phyloP scores from a whole-genome alignment of 1,140 invertebrate species.

The Formica selysi region DNA sequence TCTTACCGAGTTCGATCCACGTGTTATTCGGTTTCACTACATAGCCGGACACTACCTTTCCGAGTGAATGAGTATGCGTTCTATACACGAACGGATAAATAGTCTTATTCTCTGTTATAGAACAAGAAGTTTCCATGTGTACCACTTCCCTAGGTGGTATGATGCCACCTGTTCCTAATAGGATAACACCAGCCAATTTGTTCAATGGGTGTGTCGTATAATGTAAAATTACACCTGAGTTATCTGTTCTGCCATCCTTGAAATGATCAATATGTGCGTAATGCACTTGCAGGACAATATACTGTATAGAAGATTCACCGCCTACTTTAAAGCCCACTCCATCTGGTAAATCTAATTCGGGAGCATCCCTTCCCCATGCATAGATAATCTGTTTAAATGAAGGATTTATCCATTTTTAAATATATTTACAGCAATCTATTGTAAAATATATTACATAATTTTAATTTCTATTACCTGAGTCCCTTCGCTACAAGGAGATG shows the following conservation, averaged over 20 bases:
- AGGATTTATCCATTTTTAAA: neutral
- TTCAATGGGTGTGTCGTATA: slow-evolving; percentile 91
- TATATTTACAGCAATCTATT: neutral
- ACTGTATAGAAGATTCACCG: slow-evolving; percentile 90
- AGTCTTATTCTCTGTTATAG: slow-evolving; percentile 92
- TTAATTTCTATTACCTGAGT: slow-evolving; percentile 88
- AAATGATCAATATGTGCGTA: slow-evolving; percentile 93
- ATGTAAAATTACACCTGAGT: slow-evolving; percentile 93
- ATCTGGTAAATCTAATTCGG: slow-evolving; percentile 93
- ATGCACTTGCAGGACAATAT: slow-evolving; percentile 97
- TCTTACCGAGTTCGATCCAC: slow-evolving; percentile 96
- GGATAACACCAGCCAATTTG: slow-evolving; percentile 95
- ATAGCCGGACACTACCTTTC: slow-evolving; percentile 96
- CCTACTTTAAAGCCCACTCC: slow-evolving; percentile 94
- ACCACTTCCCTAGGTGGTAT: slow-evolving; percentile 91
- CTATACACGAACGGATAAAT: slow-evolving; percentile 98
- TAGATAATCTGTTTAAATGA: slow-evolving; percentile 92
- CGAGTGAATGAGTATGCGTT: slow-evolving; percentile 96
- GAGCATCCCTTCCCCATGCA: slow-evolving; percentile 98
- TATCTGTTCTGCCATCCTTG: slow-evolving; percentile 91
- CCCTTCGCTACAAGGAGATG: slow-evolving; percentile 90
- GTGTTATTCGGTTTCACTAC: slow-evolving; percentile 89
- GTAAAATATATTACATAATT: neutral
- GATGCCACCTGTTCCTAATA: slow-evolving; percentile 93
- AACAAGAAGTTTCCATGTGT: slow-evolving; percentile 96